These are phyloP conservation scores for Herpailurus yagouaroundi DNA, from an alignment of 2,113 vertebrate genomes.

Conservation along the genomic window DNA sequence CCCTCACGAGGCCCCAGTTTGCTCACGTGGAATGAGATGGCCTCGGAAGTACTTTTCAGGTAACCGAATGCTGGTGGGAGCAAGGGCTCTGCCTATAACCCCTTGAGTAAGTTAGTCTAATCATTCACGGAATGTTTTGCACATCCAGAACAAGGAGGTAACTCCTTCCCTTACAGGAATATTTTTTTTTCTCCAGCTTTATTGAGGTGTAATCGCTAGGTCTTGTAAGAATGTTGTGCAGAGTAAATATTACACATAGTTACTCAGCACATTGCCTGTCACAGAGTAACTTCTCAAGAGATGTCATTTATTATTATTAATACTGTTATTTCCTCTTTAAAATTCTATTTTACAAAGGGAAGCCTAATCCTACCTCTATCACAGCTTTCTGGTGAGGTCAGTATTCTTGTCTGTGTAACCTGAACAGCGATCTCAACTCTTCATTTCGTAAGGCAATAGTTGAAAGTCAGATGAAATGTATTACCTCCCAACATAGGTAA, in stretches of 20 bases:
- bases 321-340: constrained; percentile 31
- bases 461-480: constrained; percentile 32
- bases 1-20: neutral
- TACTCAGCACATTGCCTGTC: neutral
- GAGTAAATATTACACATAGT: neutral
- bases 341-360: neutral
- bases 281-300: neutral
- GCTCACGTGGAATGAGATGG: neutral
- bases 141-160: neutral
- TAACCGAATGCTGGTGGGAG: neutral
- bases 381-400: neutral
- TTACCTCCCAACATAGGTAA: neutral
- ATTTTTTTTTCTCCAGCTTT: neutral
- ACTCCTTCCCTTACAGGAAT: neutral
- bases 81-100: neutral
- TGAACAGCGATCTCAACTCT: neutral
- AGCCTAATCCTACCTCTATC: neutral
- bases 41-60: neutral
- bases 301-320: neutral
- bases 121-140: neutral
- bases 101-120: neutral
- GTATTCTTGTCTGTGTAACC: neutral
- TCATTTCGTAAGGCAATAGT: neutral
- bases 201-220: neutral
- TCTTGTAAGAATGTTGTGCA: neutral